Conservation (phyloP, 2,113 vertebrate species). For the Lepus americanus region DNA sequence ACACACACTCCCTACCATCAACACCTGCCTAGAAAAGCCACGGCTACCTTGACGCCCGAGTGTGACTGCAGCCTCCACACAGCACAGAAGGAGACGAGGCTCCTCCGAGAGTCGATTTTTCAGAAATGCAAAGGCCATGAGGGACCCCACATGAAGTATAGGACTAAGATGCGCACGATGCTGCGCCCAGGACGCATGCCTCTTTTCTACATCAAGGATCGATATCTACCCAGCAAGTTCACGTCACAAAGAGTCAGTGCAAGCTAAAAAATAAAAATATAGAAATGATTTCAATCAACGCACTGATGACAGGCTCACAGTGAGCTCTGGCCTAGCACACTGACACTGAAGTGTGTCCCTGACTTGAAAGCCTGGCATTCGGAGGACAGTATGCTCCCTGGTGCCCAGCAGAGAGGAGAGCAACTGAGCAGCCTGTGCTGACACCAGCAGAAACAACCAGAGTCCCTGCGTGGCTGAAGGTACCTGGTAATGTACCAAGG, state of each 20-base stretch:
- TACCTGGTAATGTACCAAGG: not conserved
- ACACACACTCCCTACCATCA: not conserved
- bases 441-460: slow-evolving; percentile 37
- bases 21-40: not conserved
- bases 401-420: not conserved
- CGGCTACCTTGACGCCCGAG: not conserved
- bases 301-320: slow-evolving; percentile 6
- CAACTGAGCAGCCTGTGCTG: slow-evolving; percentile 12
- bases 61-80: not conserved
- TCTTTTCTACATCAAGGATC: slow-evolving; percentile 6
- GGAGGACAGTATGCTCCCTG: slow-evolving; percentile 51
- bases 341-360: slow-evolving; percentile 2
- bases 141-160: not conserved
- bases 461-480: not conserved
- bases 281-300: slow-evolving; percentile 48
- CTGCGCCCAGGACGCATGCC: not conserved
- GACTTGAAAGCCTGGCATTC: slow-evolving; percentile 29
- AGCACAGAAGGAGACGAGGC: not conserved
- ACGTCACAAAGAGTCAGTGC: not conserved
- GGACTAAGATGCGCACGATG: slow-evolving; percentile 41
- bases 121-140: too few species aligned
- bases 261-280: slow-evolving; percentile 48
- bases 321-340: not conserved
- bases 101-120: not conserved
- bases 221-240: slow-evolving; percentile 22